These are phyloP conservation scores for Agapetus fuscipes DNA, from an alignment of 2,888 invertebrate genomes.

Conservation along the genomic window DNA sequence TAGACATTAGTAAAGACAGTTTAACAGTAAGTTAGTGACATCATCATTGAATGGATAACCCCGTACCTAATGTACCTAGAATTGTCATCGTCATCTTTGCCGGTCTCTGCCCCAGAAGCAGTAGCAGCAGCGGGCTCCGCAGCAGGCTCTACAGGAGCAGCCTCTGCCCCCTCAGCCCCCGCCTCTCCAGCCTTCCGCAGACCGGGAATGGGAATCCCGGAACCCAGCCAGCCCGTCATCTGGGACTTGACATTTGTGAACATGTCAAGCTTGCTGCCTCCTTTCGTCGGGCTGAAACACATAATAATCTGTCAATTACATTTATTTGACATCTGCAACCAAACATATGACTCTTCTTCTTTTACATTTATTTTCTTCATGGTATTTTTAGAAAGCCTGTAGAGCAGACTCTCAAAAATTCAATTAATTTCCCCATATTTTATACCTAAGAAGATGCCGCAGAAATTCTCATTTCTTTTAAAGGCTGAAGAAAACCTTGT, in stretches of 20 bases:
- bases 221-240: slow-evolving; percentile 77
- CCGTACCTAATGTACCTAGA: slow-evolving; percentile 74
- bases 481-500: too few relatives aligned
- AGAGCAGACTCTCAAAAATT: too few relatives aligned
- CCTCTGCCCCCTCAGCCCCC: slow-evolving; percentile 29
- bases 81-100: slow-evolving; percentile 78
- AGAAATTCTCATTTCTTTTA: too few relatives aligned
- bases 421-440: too few relatives aligned
- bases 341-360: too few relatives aligned
- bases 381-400: too few relatives aligned
- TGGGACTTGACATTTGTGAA: slow-evolving; percentile 79
- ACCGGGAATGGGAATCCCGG: slow-evolving; percentile 67
- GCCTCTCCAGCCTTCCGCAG: slow-evolving; percentile 57
- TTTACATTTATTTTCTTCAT: neutral
- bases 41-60: slow-evolving; percentile 43
- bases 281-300: slow-evolving; percentile 59
- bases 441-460: too few relatives aligned
- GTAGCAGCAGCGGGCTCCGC: slow-evolving; percentile 33
- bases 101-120: slow-evolving; percentile 30
- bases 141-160: slow-evolving; percentile 36
- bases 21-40: slow-evolving; percentile 14
- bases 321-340: too few relatives aligned
- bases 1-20: too few relatives aligned
- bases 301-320: too few relatives aligned
- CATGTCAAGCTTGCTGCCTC: slow-evolving; percentile 66